phyloP scores from a whole-genome alignment of 2,888 invertebrate genomes.

The Limulus polyphemus region DNA sequence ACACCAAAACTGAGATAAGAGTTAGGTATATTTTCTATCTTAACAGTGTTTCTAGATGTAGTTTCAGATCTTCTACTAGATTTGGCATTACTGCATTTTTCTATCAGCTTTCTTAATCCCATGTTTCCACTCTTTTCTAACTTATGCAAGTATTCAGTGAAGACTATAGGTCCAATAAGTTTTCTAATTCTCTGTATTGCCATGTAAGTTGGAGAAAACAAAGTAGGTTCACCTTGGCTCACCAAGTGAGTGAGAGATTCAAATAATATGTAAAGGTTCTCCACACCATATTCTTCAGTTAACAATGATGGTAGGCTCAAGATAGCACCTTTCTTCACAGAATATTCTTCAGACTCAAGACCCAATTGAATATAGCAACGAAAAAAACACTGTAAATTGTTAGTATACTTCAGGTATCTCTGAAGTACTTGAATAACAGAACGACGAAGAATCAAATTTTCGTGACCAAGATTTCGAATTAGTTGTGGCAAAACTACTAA shows the following conservation, averaged over 20 bases:
- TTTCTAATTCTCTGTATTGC: slow-evolving; percentile 37
- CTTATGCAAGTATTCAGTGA: slow-evolving; percentile 28
- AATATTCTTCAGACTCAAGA: slow-evolving; percentile 34
- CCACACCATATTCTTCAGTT: slow-evolving; percentile 37
- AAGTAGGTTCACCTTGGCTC: slow-evolving; percentile 31
- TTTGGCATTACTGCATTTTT: slow-evolving; percentile 7
- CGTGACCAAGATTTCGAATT: slow-evolving; percentile 59
- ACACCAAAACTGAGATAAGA: not conserved
- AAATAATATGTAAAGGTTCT: slow-evolving; percentile 31
- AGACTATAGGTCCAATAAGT: slow-evolving; percentile 36
- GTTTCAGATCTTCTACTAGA: not conserved
- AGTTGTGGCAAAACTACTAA: slow-evolving; percentile 50
- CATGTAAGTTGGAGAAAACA: slow-evolving; percentile 31
- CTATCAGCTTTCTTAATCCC: slow-evolving; percentile 21
- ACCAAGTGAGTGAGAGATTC: slow-evolving; percentile 26
- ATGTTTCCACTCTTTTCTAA: slow-evolving; percentile 18
- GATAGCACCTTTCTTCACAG: slow-evolving; percentile 36
- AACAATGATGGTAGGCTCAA: slow-evolving; percentile 38
- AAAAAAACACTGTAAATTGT: slow-evolving; percentile 36
- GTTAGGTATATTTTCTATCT: not conserved
- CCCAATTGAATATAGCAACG: slow-evolving; percentile 36
- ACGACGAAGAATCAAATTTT: slow-evolving; percentile 32
- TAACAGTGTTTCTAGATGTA: not conserved
- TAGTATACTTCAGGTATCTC: slow-evolving; percentile 38
- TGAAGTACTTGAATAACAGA: slow-evolving; percentile 39